Evolutionary conservation across 2,888 invertebrate species (phyloP).

Genomic region (Machimus rusticus): DNA sequence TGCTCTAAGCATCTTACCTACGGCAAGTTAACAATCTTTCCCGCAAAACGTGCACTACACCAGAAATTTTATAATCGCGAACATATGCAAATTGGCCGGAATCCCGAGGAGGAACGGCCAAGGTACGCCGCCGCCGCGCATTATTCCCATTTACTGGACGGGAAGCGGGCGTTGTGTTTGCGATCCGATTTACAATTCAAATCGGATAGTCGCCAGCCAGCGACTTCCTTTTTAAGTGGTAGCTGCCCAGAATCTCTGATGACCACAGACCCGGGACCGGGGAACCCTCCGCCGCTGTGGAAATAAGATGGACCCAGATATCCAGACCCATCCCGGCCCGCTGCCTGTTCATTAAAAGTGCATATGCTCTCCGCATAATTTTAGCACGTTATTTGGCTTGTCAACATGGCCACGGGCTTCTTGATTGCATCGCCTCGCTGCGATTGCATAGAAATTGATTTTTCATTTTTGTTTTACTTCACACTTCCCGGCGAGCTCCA

Average conservation of each 20-base stretch:
- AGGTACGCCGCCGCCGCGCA: background rate
- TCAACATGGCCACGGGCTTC: background rate
- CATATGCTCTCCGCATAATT: background rate
- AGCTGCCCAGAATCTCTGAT: background rate
- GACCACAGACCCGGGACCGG: background rate
- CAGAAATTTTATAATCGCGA: background rate
- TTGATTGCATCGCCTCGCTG: background rate
- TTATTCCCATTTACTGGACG: constrained; percentile 5
- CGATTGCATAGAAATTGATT: background rate
- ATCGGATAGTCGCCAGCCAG: background rate
- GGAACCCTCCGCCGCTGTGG: background rate
- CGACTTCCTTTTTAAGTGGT: constrained; percentile 1
- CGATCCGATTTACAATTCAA: background rate
- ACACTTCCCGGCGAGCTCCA: background rate
- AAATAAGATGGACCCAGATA: background rate
- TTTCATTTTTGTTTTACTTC: background rate
- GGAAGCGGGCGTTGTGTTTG: background rate
- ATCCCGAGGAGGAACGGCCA: background rate
- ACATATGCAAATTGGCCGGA: background rate
- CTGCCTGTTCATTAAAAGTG: background rate
- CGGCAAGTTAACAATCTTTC: background rate
- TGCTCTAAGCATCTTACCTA: background rate
- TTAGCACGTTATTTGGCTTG: background rate
- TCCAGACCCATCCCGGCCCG: background rate
- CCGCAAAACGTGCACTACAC: background rate